These are phyloP conservation scores for human (Homo sapiens) DNA, from an alignment of 2,113 vertebrate species.

Conservation along the genomic window DNA sequence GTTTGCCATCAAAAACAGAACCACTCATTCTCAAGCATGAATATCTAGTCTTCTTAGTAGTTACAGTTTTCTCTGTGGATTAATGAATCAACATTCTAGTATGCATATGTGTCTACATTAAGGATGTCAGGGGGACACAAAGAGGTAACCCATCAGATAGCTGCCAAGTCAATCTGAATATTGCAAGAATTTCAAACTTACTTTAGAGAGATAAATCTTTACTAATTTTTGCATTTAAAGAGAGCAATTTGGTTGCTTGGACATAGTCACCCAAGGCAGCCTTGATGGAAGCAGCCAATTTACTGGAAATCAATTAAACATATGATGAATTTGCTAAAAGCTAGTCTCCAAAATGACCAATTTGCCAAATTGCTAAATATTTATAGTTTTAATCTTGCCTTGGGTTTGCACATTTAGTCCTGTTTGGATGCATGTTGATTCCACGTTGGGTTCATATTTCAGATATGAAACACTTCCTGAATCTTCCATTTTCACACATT, in stretches of 20 bases:
- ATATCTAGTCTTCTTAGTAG: not conserved
- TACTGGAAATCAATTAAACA: not conserved
- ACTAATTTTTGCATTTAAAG: not conserved
- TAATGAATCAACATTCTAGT: not conserved
- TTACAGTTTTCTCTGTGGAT: not conserved
- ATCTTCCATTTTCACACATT: not conserved
- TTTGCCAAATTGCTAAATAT: not conserved
- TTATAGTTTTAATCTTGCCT: not conserved
- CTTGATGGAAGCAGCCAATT: not conserved
- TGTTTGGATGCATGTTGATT: not conserved
- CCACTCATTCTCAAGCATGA: not conserved
- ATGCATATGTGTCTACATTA: not conserved
- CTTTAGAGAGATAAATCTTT: not conserved
- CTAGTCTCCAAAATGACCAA: not conserved
- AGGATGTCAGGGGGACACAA: not conserved
- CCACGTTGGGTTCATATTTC: not conserved
- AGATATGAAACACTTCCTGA: not conserved
- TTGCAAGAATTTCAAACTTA: not conserved
- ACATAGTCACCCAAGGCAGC: not conserved
- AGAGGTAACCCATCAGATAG: not conserved
- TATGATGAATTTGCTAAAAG: not conserved
- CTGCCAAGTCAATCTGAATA: not conserved
- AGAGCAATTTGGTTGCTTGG: not conserved
- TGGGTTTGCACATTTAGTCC: not conserved
- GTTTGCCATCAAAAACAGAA: not conserved